Conservation (phyloP, 2,888 invertebrate species). For the Sturmia bella region DNA sequence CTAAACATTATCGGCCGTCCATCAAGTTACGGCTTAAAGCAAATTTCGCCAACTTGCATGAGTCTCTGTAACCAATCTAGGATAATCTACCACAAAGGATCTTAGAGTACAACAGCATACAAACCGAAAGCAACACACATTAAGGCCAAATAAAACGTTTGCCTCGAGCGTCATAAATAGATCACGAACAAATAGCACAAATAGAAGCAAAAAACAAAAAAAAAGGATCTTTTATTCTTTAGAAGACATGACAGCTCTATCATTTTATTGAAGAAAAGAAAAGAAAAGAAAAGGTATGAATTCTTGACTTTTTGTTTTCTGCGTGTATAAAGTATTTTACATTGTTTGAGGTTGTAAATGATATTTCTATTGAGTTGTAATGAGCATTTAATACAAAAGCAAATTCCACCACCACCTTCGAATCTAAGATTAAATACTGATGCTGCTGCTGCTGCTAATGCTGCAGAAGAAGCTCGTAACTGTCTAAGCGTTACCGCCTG, state of each 20-base stretch:
- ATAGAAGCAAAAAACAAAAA: too few relatives aligned
- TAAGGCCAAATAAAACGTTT: background rate
- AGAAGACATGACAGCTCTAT: constrained; percentile 54
- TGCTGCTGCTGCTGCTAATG: constrained; percentile 32
- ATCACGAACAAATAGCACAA: constrained; percentile 14
- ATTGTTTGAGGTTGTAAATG: constrained; percentile 53
- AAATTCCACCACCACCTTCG: constrained; percentile 42
- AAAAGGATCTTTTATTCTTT: constrained; percentile 40
- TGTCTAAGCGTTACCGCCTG: constrained; percentile 65
- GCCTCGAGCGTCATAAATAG: constrained; percentile 50
- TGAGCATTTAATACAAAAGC: constrained; percentile 56
- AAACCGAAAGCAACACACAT: constrained; percentile 26
- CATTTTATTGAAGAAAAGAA: constrained; percentile 18
- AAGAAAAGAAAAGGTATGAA: background rate
- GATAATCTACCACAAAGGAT: constrained; percentile 65
- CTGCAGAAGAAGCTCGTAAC: constrained; percentile 37
- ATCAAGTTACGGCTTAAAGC: background rate
- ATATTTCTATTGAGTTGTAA: constrained; percentile 67
- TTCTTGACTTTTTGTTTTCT: constrained; percentile 54
- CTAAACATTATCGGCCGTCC: constrained; percentile 42
- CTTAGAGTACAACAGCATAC: constrained; percentile 33
- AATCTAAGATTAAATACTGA: background rate
- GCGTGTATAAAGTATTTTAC: constrained; percentile 18
- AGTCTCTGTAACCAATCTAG: constrained; percentile 7
- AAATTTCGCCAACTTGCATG: constrained; percentile 29